These are phyloP conservation scores for Salminus brasiliensis DNA, from an alignment of 2,113 vertebrate species.

Conservation along the genomic window DNA sequence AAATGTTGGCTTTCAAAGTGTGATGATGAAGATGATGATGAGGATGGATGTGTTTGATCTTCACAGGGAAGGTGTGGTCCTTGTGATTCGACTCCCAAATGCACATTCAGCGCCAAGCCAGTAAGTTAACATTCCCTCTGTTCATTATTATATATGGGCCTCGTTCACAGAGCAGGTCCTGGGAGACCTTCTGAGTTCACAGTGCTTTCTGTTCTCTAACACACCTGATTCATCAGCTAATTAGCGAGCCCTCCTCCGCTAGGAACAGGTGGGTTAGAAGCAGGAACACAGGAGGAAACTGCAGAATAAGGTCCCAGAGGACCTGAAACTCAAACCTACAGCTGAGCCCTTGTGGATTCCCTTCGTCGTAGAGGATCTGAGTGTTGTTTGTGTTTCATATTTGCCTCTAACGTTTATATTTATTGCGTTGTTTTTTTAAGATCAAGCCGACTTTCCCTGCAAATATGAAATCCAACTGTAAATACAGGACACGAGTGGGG, in stretches of 20 bases:
- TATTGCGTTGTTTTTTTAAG: conserved; percentile 55
- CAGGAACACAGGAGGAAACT: background rate
- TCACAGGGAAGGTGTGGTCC: conserved; percentile 72
- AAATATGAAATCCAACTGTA: conserved; percentile 75
- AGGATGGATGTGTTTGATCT: conserved; percentile 10
- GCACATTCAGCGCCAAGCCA: conserved; percentile 57
- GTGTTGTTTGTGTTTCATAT: background rate
- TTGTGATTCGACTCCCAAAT: conserved; percentile 70
- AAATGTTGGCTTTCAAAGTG: background rate
- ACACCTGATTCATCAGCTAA: conserved; percentile 17
- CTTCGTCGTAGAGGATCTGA: background rate
- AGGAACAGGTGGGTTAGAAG: background rate
- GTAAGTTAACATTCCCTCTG: conserved; percentile 57
- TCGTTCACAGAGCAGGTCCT: background rate
- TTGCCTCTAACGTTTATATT: background rate
- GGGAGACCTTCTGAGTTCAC: conserved; percentile 6
- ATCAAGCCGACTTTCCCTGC: conserved; percentile 57
- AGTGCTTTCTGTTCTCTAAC: background rate
- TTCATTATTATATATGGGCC: conserved; percentile 6
- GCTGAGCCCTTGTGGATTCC: background rate
- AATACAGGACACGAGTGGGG: conserved; percentile 61
- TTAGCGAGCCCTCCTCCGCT: background rate
- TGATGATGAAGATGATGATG: background rate
- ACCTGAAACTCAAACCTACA: conserved; percentile 5
- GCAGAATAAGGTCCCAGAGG: background rate